Evolutionary conservation across 2,888 invertebrate species (phyloP).

Genomic region (Phania funesta): DNA sequence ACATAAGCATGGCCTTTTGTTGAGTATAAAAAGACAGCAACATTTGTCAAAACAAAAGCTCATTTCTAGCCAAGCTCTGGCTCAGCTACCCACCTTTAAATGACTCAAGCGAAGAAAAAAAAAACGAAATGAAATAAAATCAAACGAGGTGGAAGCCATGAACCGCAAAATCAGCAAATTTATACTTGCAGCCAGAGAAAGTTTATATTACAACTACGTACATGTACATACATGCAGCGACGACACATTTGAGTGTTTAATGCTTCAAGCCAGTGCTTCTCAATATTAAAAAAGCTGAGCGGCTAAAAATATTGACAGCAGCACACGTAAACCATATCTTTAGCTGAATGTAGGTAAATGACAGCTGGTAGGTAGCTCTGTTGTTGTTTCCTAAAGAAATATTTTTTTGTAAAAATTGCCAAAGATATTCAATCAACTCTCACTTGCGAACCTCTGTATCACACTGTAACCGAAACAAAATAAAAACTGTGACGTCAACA

Average conservation of each 20-base stretch:
- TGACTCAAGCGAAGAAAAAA: slow-evolving; percentile 45
- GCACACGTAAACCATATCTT: too few relatives aligned
- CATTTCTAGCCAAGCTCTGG: slow-evolving; percentile 4
- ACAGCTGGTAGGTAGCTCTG: too few relatives aligned
- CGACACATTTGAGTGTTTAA: slow-evolving; percentile 37
- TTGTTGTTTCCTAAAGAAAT: too few relatives aligned
- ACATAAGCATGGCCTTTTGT: slow-evolving; percentile 22
- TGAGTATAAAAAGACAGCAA: slow-evolving; percentile 10
- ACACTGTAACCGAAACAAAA: neutral
- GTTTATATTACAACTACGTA: slow-evolving; percentile 40
- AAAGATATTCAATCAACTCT: neutral
- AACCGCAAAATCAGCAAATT: slow-evolving; percentile 61
- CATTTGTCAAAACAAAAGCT: slow-evolving; percentile 20
- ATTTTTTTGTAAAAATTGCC: too few relatives aligned
- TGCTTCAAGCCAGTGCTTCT: slow-evolving; percentile 24
- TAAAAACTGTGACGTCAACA: slow-evolving; percentile 52
- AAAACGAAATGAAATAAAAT: too few relatives aligned
- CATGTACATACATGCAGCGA: neutral
- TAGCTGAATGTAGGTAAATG: too few relatives aligned
- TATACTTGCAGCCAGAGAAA: slow-evolving; percentile 56
- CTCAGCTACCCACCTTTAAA: slow-evolving; percentile 26
- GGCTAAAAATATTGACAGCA: too few relatives aligned
- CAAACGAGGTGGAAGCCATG: slow-evolving; percentile 45
- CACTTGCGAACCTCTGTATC: slow-evolving; percentile 32
- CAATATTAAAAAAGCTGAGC: neutral